Base-by-base conservation (phyloP, 1,140 invertebrate genomes). In the Trichonephila clavipes region DNA sequence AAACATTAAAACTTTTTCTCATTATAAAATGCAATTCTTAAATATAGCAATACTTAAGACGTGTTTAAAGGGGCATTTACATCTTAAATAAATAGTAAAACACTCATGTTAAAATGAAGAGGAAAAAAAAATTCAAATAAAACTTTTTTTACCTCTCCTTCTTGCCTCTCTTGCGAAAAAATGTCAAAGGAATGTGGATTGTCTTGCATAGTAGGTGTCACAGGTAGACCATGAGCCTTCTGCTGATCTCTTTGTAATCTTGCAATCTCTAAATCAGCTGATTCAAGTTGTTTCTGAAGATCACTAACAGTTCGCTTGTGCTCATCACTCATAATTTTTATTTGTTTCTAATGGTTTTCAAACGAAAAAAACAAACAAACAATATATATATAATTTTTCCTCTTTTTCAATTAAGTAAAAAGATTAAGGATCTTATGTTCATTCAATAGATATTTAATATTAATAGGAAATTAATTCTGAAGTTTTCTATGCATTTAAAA, bases 211-310 rank as follows among this genome's bases (percentile, higher is more conserved):
- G 59, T 51, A 89, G 90, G 69, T 18, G 87, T 94, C 24, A 59
- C 12, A 19, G 94, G 72, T 59, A 69, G 16, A 19, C 85, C 81
- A 59, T 89, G 59, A 34, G 44, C 12, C 66, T 94, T 94, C 18
- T 91, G 87, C 51, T 94, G 94, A 28, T 94, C 94, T 81, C 88
- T 86, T 61, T 94, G 94, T 10, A 94, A 24, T 2, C 92, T 61
- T n/a, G 82, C 28, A 21, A 94, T 90, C 92, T 94, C 94, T 18
- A 86, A 24, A 87, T 96, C 95, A 18, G 95, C 94, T 14, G 90
- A 91, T 28, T 96, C 95, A 18, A 96, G 94, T 92, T 96, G 96
- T 34, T 94, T 94, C 89, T 95, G 95, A 28, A 96, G 94, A 40
- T 95, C 86, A 28, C 95, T 95, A 21, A 95, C n/a, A 1, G 92